Percentiles rank a stretch among this genome's conserved stretches.
phyloP scores from a whole-genome alignment of 2,113 vertebrate species.

The Perca schrenkii region DNA sequence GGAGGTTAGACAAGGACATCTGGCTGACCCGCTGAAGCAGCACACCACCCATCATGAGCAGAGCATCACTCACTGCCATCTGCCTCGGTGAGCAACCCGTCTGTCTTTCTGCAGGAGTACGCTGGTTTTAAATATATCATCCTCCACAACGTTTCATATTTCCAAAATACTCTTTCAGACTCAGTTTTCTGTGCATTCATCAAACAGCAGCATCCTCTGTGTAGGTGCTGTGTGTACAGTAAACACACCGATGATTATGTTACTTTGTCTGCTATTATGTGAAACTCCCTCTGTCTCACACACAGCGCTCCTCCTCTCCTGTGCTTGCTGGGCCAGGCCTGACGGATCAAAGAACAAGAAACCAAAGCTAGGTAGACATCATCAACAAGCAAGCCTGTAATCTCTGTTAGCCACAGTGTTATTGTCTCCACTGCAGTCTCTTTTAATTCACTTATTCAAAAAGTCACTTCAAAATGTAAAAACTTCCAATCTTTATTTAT shows the following conservation, averaged over 20 bases:
- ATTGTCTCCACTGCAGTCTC: not conserved
- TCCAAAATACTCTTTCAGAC: not conserved
- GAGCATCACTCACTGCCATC: conserved; percentile 63
- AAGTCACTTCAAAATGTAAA: not conserved
- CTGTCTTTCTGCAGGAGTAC: conserved; percentile 11
- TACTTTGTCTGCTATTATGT: conserved; percentile 58
- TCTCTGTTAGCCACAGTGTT: conserved; percentile 21
- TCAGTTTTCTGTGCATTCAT: conserved; percentile 18
- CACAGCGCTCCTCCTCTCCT: conserved; percentile 86
- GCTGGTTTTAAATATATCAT: conserved; percentile 10
- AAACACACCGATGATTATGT: conserved; percentile 53
- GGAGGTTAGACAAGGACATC: conserved; percentile 52
- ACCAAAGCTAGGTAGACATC: conserved; percentile 88
- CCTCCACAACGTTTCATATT: conserved; percentile 3
- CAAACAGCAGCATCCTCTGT: conserved; percentile 6
- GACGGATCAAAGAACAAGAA: conserved; percentile 90
- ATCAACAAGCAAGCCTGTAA: conserved; percentile 32
- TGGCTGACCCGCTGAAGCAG: conserved; percentile 54
- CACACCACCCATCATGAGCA: conserved; percentile 72
- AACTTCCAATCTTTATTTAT: not conserved
- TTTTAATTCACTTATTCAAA: conserved; percentile 9
- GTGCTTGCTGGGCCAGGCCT: conserved; percentile 86
- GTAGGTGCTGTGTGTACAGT: conserved; percentile 29
- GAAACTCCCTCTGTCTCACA: conserved; percentile 62
- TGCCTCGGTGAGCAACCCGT: conserved; percentile 70